Base-by-base conservation (phyloP, 2,797 vertebrate genomes). In the Sylvia borin region DNA sequence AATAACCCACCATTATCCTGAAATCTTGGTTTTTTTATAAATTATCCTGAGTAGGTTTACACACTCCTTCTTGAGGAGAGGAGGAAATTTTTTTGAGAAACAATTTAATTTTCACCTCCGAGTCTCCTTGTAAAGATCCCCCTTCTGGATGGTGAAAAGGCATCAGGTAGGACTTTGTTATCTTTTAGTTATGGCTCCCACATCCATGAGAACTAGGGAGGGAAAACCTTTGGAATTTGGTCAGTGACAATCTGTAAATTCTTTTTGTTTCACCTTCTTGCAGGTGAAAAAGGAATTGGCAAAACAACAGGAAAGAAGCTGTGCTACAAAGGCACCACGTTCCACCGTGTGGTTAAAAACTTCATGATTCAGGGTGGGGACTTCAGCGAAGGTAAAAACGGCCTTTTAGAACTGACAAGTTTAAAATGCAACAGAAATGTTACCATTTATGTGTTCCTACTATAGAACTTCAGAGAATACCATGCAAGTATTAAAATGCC, bases 351-450 rank as follows among this genome's bases (percentile, higher is more conserved):
- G 96, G 99, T 99, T 97, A 99, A 99, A 98, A 99, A 99, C 98
- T 99, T 99, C 98, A 99, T 99, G 99, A 98, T 99, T 97, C 99
- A 99, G 97, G 99, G 99, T 95, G 99, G 99, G 94, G 99, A 99
- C 98, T 99, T 99, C 98, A 99, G 99, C 1, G 99, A 99, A 99
- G 99, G 99, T 99, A 98, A 95, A 91, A 70, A 55, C 34, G 34
- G 32, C 34, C 88, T 88, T 55, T 27, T 16, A 20, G 61, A 83
- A 18, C 22, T 5, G 17, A 9, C 19, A 4, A 11, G 8, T 40
- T 80, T 18, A 2, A 43, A 53, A 38, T 43, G 25, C 22, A 68
- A 8, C 43, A 74, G 58, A 70, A 73, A n/a, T 14, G 4, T 29
- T 74, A 0, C 0, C 3, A 13, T 34, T 71, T 32, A 1, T 0